Evolutionary conservation across 2,113 vertebrate species (phyloP).

Genomic region (Sinocyclocheilus rhinocerous): DNA sequence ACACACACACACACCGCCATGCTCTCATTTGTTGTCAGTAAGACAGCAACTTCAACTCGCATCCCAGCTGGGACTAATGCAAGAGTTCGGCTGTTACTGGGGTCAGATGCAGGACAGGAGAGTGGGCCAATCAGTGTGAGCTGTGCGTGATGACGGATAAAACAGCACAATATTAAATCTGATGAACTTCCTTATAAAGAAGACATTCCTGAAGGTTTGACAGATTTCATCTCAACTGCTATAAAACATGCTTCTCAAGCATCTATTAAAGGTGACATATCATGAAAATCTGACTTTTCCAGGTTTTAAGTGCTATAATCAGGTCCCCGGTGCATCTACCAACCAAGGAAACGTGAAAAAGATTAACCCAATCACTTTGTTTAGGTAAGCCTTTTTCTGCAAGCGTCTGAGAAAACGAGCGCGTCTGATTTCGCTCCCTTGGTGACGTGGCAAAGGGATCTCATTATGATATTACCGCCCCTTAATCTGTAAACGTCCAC

Average conservation of each 20-base stretch:
- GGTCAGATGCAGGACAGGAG: background rate
- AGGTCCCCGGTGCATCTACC: no score
- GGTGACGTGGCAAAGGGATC: no score
- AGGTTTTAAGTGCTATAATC: no score
- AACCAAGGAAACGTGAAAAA: no score
- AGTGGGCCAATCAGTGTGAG: background rate
- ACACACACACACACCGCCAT: conserved; percentile 55
- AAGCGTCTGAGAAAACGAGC: no score
- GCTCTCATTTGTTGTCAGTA: conserved; percentile 72
- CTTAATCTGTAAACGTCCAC: no score
- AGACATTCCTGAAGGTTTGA: background rate
- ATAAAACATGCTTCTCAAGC: conserved; percentile 10
- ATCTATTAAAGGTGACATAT: no score
- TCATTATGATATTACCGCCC: no score
- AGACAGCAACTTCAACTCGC: conserved; percentile 84
- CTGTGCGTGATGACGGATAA: background rate
- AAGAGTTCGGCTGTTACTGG: background rate
- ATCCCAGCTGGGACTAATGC: background rate
- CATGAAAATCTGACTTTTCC: no score
- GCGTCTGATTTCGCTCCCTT: no score
- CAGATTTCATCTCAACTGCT: background rate
- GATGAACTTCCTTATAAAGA: background rate
- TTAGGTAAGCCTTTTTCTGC: no score
- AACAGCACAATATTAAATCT: background rate
- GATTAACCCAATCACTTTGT: no score